phyloP scores from a whole-genome alignment of 2,113 vertebrate genomes.

The Perognathus longimembris region DNA sequence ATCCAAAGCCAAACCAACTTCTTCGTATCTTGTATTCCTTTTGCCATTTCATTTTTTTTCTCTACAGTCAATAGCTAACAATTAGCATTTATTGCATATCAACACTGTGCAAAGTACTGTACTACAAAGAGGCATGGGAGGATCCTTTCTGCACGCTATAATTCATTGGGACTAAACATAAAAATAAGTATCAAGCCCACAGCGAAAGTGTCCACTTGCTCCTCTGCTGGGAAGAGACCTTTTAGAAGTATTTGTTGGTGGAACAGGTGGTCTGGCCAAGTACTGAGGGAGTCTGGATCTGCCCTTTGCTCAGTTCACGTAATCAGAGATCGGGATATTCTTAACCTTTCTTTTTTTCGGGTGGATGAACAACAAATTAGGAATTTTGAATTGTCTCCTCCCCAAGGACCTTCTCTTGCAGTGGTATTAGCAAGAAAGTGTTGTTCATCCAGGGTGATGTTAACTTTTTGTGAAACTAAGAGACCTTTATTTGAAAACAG shows the following conservation, averaged over 20 bases:
- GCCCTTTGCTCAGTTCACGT: conserved; percentile 31
- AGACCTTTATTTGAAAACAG: conserved; percentile 90
- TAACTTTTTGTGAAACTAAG: conserved; percentile 91
- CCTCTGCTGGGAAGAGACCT: conserved; percentile 22
- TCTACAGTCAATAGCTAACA: too few species aligned
- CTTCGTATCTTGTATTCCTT: neutral
- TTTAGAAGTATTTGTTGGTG: neutral
- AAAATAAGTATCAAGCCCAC: conserved; percentile 62
- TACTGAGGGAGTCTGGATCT: conserved; percentile 57
- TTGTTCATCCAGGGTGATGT: conserved; percentile 84
- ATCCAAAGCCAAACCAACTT: neutral
- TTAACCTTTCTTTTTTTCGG: conserved; percentile 70
- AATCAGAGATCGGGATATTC: conserved; percentile 73
- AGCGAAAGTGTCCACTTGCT: conserved; percentile 51
- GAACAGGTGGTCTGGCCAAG: conserved; percentile 54
- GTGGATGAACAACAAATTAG: conserved; percentile 77
- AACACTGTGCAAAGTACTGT: neutral
- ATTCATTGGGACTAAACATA: conserved; percentile 49
- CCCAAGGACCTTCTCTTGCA: conserved; percentile 54
- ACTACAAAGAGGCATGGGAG: neutral
- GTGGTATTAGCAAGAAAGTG: conserved; percentile 62
- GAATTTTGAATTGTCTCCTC: conserved; percentile 74
- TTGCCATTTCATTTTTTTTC: too few species aligned
- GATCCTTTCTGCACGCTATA: neutral
- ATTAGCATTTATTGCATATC: neutral